Base-by-base conservation (phyloP, 2,888 invertebrate genomes). In the Tenthredo mesomela region DNA sequence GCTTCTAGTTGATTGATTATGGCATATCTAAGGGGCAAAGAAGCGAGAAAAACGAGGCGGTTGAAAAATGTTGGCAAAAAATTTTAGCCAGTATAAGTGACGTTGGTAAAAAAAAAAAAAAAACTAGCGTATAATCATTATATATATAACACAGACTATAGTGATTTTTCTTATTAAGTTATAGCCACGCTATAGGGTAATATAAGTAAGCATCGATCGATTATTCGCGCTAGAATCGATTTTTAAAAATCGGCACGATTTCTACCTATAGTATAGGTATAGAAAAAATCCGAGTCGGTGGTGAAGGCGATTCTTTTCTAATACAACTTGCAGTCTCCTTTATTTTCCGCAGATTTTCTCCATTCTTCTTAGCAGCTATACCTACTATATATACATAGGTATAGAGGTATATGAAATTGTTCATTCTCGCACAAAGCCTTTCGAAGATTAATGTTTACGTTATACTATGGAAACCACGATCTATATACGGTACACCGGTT, bases 371-470 rank as follows among this genome's bases (percentile, higher is more conserved):
- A 58, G 29, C 40, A 37, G 37, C 37, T 37, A 37, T 78, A 33
- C 29, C n/a, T n/a, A n/a, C n/a, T n/a, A n/a, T n/a, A n/a, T n/a
- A n/a, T n/a, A n/a, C n/a, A n/a, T n/a, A 2, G 29, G 29, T 29
- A n/a, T n/a, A n/a, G n/a, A 29, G 29, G 29, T 33, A 33, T 58
- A 21, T 61, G 37, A 40, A 78, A 78, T 78, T 78, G 58, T 61
- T 78, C 25, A 78, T 78, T 78, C 43, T 58, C 78, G n/a, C 78
- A 78, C 78, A 78, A 78, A 58, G 78, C 78, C 78, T 58, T 78
- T 61, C 78, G 54, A 61, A 78, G 78, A 78, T 78, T 78, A 58
- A 78, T 78, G 78, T 78, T 78, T 40, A 58, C 78, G 54, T 78
- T 25, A 21, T 33, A 7, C 18, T n/a, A 7, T 70, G 47, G 15